Evolutionary conservation across 2,888 invertebrate species (phyloP).

Genomic region (Noctua fimbriata): DNA sequence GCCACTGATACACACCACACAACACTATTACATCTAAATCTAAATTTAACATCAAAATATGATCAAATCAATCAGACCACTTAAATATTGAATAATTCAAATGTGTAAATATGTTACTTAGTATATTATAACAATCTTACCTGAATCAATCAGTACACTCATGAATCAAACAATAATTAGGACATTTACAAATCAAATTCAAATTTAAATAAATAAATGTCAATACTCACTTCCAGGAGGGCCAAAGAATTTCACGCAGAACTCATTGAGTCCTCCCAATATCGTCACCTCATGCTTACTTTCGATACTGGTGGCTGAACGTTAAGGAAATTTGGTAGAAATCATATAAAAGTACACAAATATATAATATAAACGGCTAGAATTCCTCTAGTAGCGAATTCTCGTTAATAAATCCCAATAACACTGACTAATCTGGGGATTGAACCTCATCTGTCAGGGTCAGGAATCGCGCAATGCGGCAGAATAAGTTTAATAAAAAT

Average conservation of each 20-base stretch:
- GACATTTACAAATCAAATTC: not conserved
- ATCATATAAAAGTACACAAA: not conserved
- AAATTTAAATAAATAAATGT: not conserved
- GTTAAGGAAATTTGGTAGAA: constrained; percentile 58
- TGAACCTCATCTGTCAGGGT: not conserved
- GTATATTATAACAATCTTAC: no score
- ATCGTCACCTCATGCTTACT: constrained; percentile 99
- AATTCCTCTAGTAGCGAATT: not conserved
- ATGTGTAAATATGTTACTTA: no score
- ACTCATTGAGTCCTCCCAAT: constrained; percentile 99
- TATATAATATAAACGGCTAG: not conserved
- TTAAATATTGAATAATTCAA: no score
- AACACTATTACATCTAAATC: no score
- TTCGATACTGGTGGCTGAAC: constrained; percentile 94
- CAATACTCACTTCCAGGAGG: constrained; percentile 97
- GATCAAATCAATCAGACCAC: no score
- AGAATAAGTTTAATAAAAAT: not conserved
- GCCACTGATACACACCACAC: no score
- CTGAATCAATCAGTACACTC: not conserved
- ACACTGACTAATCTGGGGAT: not conserved
- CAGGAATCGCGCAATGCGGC: not conserved
- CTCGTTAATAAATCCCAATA: not conserved
- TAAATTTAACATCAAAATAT: no score
- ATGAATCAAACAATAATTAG: constrained; percentile 19
- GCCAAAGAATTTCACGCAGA: constrained; percentile 99